Evolutionary conservation across 2,113 vertebrate genomes (phyloP), one percentile per base, ranked within the genome.

Genomic region (Lepus europaeus): DNA sequence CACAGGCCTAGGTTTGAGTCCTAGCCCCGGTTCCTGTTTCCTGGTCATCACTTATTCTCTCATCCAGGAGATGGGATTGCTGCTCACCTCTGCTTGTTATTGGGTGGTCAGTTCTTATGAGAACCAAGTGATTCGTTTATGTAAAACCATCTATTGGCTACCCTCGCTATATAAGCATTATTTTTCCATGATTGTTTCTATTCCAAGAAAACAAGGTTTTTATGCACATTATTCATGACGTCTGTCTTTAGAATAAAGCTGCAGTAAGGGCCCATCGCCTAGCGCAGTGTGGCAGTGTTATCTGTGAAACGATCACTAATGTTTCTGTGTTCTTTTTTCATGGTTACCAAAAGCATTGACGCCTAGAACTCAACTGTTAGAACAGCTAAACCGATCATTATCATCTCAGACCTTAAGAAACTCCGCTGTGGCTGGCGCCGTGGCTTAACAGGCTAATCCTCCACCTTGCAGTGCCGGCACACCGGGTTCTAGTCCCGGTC

Each of bases 171-270:
- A 61, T 31, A 66, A 31, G 70, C 45, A 9, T 90, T 79, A 3
- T 45, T 80, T 89, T 64, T 80, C 84, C 84, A 31, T 39, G 13
- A 72, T 81, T 83, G 29, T 69, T 80, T 97, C 39, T 70, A 64
- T n/a, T 89, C 49, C 39, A 82, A 84, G 51, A 31, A 19, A 17
- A n/a, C 66, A 70, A 17, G 33, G 12, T 72, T 61, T 63, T 59
- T 20, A 4, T 9, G 1, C 14, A 80, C 16, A 2, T 68, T 68
- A 6, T 83, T 23, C 36, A 10, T 13, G 1, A 29, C 9, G 1
- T 85, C 81, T 88, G 20, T 84, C 45, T 78, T 81, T 53, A 66
- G 68, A 79, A 20, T 20, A 20, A 69, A 73, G 33, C 49, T 51
- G 3, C 4, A 20, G 20, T 70, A 12, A 51, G 25, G 66, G 11